Percentiles rank a stretch among this genome's conserved stretches.
These are phyloP conservation scores for Fregetta grallaria DNA, from an alignment of 2,113 vertebrate genomes.

Conservation along the genomic window DNA sequence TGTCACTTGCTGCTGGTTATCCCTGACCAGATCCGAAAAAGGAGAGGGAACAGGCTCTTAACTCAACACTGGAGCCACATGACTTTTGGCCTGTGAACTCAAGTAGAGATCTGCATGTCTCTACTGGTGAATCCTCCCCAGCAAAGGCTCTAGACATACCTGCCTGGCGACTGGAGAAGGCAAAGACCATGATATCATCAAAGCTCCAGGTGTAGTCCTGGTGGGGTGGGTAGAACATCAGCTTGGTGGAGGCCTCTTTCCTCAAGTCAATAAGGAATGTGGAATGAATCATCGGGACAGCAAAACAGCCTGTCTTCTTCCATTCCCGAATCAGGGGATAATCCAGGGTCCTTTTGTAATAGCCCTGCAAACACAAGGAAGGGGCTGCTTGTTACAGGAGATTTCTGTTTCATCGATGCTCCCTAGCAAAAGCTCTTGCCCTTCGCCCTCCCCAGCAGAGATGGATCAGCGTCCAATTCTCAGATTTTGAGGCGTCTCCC, in stretches of 20 bases:
- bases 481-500: not conserved
- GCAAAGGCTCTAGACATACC: conserved; percentile 72
- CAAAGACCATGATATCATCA: conserved; percentile 98
- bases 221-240: conserved; percentile 90
- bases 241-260: conserved; percentile 79
- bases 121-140: not conserved
- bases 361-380: conserved; percentile 79
- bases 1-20: not conserved
- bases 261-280: conserved; percentile 92
- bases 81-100: not conserved
- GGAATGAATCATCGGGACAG: conserved; percentile 96
- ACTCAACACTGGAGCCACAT: not conserved
- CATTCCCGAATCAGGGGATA: conserved; percentile 93
- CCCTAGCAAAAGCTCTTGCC: not conserved
- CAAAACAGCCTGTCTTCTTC: conserved; percentile 89
- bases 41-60: not conserved
- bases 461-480: not conserved
- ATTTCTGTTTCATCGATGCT: not conserved
- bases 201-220: conserved; percentile 95
- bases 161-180: conserved; percentile 91
- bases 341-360: conserved; percentile 92
- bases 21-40: not conserved
- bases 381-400: not conserved
- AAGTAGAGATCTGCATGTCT: not conserved
- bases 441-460: not conserved